Conservation (phyloP, 2,888 invertebrate species). For the Dicyrtomina minuta region DNA sequence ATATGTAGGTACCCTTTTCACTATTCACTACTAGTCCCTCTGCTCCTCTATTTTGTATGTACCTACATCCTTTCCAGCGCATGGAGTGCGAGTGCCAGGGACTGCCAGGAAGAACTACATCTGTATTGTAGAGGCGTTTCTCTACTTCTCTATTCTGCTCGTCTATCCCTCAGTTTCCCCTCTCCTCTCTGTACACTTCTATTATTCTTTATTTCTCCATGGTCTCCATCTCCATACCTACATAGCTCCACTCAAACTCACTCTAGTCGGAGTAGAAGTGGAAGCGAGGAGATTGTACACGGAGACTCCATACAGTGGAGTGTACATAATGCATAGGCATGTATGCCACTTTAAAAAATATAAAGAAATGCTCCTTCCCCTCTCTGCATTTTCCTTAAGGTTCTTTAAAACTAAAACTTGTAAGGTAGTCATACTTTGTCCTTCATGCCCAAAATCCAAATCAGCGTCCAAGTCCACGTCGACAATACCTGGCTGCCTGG, state of each 20-base stretch:
- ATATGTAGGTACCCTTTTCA: background rate
- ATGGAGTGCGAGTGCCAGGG: background rate
- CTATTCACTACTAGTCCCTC: background rate
- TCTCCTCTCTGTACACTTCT: too few species aligned
- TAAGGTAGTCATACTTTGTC: slow-evolving; percentile 27
- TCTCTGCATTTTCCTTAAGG: slow-evolving; percentile 24
- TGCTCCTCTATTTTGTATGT: background rate
- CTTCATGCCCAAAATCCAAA: too few species aligned
- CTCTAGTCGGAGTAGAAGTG: too few species aligned
- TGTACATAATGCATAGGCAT: background rate
- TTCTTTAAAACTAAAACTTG: slow-evolving; percentile 9
- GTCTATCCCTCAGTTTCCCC: too few species aligned
- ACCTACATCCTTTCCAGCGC: background rate
- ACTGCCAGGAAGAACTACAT: too few species aligned
- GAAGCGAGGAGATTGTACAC: background rate
- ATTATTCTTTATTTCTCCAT: too few species aligned
- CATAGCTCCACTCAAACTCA: too few species aligned
- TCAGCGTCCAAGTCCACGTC: too few species aligned
- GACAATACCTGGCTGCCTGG: too few species aligned
- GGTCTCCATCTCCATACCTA: too few species aligned
- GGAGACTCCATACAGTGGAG: background rate
- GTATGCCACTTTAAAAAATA: background rate
- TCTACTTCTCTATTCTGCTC: too few species aligned
- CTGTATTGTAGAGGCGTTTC: background rate
- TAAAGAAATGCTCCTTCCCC: slow-evolving; percentile 8